These are phyloP conservation scores for Ptilorrhoa leucosticta DNA, from an alignment of 2,113 vertebrate genomes.

Conservation along the genomic window DNA sequence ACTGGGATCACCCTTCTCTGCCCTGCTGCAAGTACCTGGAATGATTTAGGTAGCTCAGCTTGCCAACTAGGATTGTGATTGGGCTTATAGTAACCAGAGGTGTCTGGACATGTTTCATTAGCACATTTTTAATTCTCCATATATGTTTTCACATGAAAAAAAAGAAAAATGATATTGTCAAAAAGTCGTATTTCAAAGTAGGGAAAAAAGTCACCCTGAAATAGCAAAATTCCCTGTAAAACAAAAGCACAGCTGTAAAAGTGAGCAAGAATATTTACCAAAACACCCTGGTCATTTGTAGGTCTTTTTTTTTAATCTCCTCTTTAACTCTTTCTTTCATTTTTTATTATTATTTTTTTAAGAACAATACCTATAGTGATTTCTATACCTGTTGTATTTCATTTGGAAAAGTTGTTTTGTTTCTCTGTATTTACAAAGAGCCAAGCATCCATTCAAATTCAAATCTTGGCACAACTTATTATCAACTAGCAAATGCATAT, in stretches of 20 bases:
- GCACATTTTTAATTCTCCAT: background rate
- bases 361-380: background rate
- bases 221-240: background rate
- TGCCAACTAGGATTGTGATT: background rate
- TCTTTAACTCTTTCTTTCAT: background rate
- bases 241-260: background rate
- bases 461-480: background rate
- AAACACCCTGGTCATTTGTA: background rate
- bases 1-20: background rate
- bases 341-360: background rate
- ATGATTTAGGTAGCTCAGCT: background rate
- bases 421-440: background rate
- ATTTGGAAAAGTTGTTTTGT: background rate
- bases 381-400: background rate
- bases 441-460: background rate
- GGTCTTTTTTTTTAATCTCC: background rate
- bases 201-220: fast-evolving
- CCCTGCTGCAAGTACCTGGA: background rate
- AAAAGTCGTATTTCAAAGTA: background rate
- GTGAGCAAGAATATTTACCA: background rate
- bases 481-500: background rate
- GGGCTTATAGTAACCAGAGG: background rate
- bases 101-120: background rate
- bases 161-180: fast-evolving
- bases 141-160: background rate